phyloP scores from a whole-genome alignment of 2,113 vertebrate genomes.

The Mionectes macconnelli region DNA sequence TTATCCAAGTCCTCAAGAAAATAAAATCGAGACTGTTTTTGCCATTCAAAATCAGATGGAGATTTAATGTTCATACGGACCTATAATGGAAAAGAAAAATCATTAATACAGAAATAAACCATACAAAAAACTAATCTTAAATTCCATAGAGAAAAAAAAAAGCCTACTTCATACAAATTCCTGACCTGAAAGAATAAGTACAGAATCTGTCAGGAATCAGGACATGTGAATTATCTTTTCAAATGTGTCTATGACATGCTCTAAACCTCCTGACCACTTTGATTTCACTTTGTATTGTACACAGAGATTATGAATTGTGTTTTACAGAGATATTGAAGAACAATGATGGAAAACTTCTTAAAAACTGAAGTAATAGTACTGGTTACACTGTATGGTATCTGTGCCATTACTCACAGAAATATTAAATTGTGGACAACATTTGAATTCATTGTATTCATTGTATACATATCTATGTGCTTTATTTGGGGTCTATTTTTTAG shows the following conservation, averaged over 20 bases:
- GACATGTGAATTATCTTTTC: not conserved
- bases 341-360: not conserved
- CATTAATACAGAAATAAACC: not conserved
- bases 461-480: not conserved
- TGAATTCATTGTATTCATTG: not conserved
- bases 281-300: not conserved
- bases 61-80: conserved; percentile 71
- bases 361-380: not conserved
- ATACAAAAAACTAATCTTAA: not conserved
- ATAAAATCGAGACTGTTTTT: conserved; percentile 75
- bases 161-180: not conserved
- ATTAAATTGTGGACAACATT: not conserved
- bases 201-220: not conserved
- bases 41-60: conserved; percentile 73
- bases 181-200: not conserved
- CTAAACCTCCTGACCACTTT: not conserved
- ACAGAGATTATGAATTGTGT: not conserved
- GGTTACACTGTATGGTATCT: not conserved
- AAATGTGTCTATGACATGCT: not conserved
- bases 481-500: not conserved
- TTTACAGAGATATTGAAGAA: not conserved
- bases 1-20: conserved; percentile 74
- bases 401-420: not conserved
- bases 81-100: conserved; percentile 29
- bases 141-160: not conserved